Percentiles rank a stretch among this genome's conserved stretches.
phyloP scores from a whole-genome alignment of 1,140 invertebrate genomes.

The Alviniconcha marisindica region DNA sequence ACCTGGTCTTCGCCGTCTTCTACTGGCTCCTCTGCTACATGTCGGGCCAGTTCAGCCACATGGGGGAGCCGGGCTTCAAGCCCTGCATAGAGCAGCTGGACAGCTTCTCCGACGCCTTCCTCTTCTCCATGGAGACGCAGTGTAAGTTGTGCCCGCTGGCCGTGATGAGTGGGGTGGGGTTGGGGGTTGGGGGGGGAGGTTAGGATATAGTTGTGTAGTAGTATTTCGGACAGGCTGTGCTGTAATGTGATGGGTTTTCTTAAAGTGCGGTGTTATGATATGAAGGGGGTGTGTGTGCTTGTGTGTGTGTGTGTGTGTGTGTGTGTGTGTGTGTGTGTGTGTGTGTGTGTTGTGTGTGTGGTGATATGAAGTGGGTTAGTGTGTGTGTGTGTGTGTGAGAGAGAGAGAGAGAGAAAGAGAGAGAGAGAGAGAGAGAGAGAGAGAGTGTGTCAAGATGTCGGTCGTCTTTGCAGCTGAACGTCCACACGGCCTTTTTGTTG shows the following conservation, averaged over 20 bases:
- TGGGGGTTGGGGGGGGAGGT: background rate
- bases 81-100: constrained; percentile 71
- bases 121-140: constrained; percentile 78
- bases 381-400: constrained; percentile 4
- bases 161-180: background rate
- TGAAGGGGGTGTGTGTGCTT: background rate
- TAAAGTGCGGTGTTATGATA: background rate
- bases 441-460: too few species aligned
- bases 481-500: too few species aligned
- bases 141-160: constrained; percentile 36
- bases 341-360: background rate
- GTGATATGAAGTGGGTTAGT: background rate
- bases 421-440: too few species aligned
- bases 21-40: constrained; percentile 92
- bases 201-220: background rate
- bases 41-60: constrained; percentile 86
- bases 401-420: too few species aligned
- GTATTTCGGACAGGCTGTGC: background rate
- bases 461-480: too few species aligned
- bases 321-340: background rate
- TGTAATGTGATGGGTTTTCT: too few species aligned
- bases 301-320: background rate
- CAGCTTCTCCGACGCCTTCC: constrained; percentile 71
- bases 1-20: constrained; percentile 92
- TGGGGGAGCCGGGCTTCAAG: constrained; percentile 79